Conservation (phyloP, 2,797 vertebrate genomes). For the Peromyscus melanophrys region DNA sequence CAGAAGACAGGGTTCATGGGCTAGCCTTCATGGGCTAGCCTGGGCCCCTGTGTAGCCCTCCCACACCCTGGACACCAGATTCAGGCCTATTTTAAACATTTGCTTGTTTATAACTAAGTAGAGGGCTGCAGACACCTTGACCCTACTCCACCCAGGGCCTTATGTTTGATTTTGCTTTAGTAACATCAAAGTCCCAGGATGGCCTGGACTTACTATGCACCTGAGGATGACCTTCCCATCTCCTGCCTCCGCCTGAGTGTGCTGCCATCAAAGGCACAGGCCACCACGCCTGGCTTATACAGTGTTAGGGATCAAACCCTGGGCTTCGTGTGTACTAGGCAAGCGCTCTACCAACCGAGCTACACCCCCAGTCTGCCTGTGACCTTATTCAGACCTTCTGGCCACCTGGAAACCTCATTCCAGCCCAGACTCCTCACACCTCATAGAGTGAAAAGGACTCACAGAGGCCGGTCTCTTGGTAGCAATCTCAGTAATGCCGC, state of each 20-base stretch:
- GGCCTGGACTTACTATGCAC: background rate
- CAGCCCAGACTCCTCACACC: background rate
- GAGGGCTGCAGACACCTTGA: background rate
- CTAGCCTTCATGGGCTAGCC: conserved; percentile 63
- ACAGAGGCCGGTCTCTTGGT: background rate
- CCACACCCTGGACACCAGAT: background rate
- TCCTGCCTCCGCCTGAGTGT: background rate
- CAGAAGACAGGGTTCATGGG: conserved; percentile 92
- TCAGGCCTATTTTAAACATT: background rate
- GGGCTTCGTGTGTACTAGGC: background rate
- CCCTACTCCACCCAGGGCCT: background rate
- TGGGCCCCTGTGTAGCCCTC: fast-evolving
- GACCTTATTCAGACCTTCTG: background rate
- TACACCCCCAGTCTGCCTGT: background rate
- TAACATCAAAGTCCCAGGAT: background rate
- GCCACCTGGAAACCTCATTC: background rate
- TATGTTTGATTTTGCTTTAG: background rate
- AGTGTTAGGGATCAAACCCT: background rate
- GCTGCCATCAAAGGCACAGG: too few species aligned
- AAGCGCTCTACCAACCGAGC: background rate
- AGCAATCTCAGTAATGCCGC: background rate
- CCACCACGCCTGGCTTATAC: background rate
- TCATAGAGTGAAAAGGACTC: background rate
- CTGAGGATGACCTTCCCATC: background rate
- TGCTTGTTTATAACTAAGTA: background rate